Evolutionary conservation across 2,888 invertebrate species (phyloP), one percentile per base, ranked within the genome.

Genomic region (Erebia aethiops): DNA sequence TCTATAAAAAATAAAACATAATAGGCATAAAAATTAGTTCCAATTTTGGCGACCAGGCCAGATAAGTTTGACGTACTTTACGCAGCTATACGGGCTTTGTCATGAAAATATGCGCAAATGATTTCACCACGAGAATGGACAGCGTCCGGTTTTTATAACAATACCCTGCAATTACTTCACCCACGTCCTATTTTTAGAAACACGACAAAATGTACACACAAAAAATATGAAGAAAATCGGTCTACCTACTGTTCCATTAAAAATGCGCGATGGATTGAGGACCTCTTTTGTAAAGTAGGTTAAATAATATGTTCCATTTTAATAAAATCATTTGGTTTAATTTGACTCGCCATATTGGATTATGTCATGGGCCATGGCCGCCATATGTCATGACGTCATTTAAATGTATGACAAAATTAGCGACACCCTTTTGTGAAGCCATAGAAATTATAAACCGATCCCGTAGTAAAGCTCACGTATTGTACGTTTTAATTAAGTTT

Each of bases 401-500:
- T 11, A 46, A 11, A n/a, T 51, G 7, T 14, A 14, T 14, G 46
- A 46, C 2, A 3, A n/a, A 7, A 11, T 54, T 18, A 10, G 18
- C 18, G 54, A 35, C 35, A 35, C 35, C 26, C 35, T 35, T 35
- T 35, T 8, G 35, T 18, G 11, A 41, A 51, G 41, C 51, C 43
- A 52, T 65, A 60, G 65, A 70, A 65, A 65, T 70, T 65, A 70
- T 65, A 65, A 65, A 70, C 52, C 52, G 51, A n/a, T 26, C 58
- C 60, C 60, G 60, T 60, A 60, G 52, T 60, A 70, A 70, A 70
- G 46, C 57, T 57, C 43, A 65, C 52, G 70, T 65, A 70, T 65
- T 70, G 57, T 65, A 58, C 65, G 64, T 70, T 70, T 65, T 70
- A 70, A 70, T 65, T 65, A 65, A 61, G 52, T 70, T 52, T 18